phyloP scores from a whole-genome alignment of 2,888 invertebrate genomes.

The Drosophila picticornis region DNA sequence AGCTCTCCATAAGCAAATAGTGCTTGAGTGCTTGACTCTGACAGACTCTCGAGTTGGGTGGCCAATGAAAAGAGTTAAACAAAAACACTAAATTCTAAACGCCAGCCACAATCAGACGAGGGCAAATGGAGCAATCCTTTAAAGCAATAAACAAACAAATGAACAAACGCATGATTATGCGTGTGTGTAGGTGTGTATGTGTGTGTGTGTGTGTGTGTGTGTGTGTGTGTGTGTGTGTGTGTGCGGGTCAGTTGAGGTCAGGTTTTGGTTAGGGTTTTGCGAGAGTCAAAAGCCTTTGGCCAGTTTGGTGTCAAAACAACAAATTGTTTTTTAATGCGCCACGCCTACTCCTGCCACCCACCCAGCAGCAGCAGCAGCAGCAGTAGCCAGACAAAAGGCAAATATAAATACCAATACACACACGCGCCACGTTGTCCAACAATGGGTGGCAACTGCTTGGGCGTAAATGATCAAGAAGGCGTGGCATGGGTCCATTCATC shows the following conservation, averaged over 20 bases:
- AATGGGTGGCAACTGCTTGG: slow-evolving; percentile 25
- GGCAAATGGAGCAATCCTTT: slow-evolving; percentile 64
- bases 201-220: slow-evolving; percentile 5
- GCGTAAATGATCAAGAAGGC: slow-evolving; percentile 7
- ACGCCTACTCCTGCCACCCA: slow-evolving; percentile 8
- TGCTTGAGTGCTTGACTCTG: neutral
- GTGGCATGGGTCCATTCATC: slow-evolving; percentile 26
- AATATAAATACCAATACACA: slow-evolving; percentile 47
- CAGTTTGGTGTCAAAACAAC: slow-evolving; percentile 77
- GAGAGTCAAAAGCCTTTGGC: slow-evolving; percentile 38
- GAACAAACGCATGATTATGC: slow-evolving; percentile 21
- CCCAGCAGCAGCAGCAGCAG: neutral
- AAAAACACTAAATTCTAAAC: slow-evolving; percentile 50
- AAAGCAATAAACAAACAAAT: slow-evolving; percentile 72
- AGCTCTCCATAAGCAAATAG: slow-evolving; percentile 1
- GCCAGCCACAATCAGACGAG: slow-evolving; percentile 62
- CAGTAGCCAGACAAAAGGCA: slow-evolving; percentile 63
- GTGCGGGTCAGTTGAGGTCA: slow-evolving; percentile 61
- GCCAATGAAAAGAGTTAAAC: slow-evolving; percentile 7
- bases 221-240: slow-evolving; percentile 10
- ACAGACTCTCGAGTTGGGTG: neutral
- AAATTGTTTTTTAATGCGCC: slow-evolving; percentile 79
- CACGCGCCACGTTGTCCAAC: slow-evolving; percentile 2
- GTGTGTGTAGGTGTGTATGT: slow-evolving; percentile 4
- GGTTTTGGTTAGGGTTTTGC: slow-evolving; percentile 11